These are phyloP conservation scores for Apodemia duryi DNA, from an alignment of 2,888 invertebrate genomes.

Conservation along the genomic window DNA sequence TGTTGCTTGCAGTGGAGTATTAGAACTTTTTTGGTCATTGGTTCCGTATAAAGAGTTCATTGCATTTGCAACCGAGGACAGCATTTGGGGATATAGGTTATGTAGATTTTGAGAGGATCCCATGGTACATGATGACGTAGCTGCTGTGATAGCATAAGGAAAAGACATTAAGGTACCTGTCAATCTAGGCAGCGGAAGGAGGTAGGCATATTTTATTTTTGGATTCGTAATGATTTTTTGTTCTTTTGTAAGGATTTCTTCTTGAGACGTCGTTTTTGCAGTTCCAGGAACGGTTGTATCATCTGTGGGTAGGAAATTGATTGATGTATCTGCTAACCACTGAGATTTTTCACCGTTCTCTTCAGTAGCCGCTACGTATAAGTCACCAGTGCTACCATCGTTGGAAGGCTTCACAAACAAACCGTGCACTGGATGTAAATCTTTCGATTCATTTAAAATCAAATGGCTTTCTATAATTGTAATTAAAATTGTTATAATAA, in stretches of 20 bases:
- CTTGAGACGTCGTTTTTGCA: slow-evolving; percentile 35
- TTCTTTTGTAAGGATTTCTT: slow-evolving; percentile 44
- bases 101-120: slow-evolving; percentile 46
- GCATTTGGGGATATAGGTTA: slow-evolving; percentile 62
- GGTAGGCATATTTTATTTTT: slow-evolving; percentile 52
- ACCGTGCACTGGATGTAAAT: slow-evolving; percentile 64
- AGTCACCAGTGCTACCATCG: slow-evolving; percentile 65
- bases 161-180: slow-evolving; percentile 42
- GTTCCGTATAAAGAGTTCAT: slow-evolving; percentile 51
- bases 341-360: slow-evolving; percentile 58
- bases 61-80: slow-evolving; percentile 56
- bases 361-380: slow-evolving; percentile 69
- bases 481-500: slow-evolving; percentile 7
- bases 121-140: slow-evolving; percentile 34
- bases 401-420: slow-evolving; percentile 63
- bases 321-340: slow-evolving; percentile 63
- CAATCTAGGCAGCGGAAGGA: slow-evolving; percentile 41
- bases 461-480: slow-evolving; percentile 36
- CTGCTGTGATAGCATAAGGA: slow-evolving; percentile 44
- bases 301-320: slow-evolving; percentile 52
- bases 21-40: slow-evolving; percentile 44
- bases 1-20: slow-evolving; percentile 38
- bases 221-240: slow-evolving; percentile 47
- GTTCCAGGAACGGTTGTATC: slow-evolving; percentile 19
- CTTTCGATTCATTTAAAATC: slow-evolving; percentile 43